A percentile compares a stretch with the other conserved stretches of the same genome.
These are phyloP conservation scores for Anorthoa munda DNA, from an alignment of 2,888 invertebrate species.

Conservation along the genomic window DNA sequence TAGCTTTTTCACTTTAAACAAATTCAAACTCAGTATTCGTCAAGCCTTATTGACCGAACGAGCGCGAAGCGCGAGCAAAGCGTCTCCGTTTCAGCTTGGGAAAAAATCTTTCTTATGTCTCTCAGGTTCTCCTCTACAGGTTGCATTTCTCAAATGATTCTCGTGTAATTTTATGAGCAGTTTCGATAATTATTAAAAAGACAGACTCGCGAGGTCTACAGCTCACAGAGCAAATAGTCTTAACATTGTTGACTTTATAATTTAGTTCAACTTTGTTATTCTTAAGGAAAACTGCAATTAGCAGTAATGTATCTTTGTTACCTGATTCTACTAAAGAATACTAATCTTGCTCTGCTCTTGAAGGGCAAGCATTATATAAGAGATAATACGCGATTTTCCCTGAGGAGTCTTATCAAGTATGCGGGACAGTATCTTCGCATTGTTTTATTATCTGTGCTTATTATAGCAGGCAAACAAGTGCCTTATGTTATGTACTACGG, in stretches of 20 bases:
- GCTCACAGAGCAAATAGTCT: too few species aligned
- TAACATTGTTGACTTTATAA: not conserved
- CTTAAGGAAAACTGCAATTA: not conserved
- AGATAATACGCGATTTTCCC: not conserved
- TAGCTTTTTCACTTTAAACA: too few species aligned
- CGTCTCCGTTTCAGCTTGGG: too few species aligned
- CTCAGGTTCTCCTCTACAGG: too few species aligned
- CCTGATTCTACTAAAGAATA: not conserved
- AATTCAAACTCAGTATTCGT: not conserved
- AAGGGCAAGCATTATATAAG: not conserved
- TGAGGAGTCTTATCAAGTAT: not conserved
- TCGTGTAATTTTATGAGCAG: too few species aligned
- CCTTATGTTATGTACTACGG: not conserved
- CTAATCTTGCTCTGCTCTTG: not conserved
- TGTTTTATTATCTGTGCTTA: not conserved
- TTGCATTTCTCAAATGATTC: too few species aligned
- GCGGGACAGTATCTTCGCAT: not conserved
- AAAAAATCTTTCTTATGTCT: too few species aligned
- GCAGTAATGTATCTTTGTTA: not conserved
- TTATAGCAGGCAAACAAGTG: not conserved
- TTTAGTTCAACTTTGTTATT: not conserved
- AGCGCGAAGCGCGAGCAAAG: too few species aligned
- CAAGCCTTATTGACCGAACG: not conserved
- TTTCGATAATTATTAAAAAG: too few species aligned
- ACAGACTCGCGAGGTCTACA: too few species aligned